Conservation (phyloP, 2,113 vertebrate species). For the Macrotis lagotis region DNA sequence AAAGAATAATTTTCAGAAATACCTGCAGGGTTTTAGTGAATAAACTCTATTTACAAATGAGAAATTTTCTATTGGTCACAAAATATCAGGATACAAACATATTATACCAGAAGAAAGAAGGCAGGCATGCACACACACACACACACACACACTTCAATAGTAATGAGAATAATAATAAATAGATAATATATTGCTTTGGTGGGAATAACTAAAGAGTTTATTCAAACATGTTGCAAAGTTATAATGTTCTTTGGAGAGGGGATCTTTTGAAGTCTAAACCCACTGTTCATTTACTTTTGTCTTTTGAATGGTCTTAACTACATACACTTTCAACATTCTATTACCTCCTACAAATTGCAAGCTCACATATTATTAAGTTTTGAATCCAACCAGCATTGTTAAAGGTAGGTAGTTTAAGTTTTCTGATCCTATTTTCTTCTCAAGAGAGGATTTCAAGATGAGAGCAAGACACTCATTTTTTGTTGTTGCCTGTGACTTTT, state of each 20-base stretch:
- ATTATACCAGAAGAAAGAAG: conserved; percentile 3
- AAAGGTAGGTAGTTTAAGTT: conserved; percentile 17
- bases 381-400: not conserved
- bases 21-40: conserved; percentile 13
- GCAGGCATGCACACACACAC: no score
- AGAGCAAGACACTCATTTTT: conserved; percentile 53
- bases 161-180: conserved; percentile 13
- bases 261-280: conserved; percentile 4
- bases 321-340: conserved; percentile 49
- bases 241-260: not conserved
- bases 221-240: not conserved
- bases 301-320: conserved; percentile 24
- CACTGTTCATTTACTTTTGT: conserved; percentile 10
- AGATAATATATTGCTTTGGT: not conserved
- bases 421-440: conserved; percentile 50
- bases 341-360: accelerated
- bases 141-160: not conserved
- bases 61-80: conserved; percentile 2
- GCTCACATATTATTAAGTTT: not conserved
- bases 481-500: conserved; percentile 18
- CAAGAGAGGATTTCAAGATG: conserved; percentile 48
- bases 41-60: not conserved
- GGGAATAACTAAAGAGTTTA: not conserved
- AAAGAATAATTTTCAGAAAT: not conserved
- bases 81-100: conserved; percentile 6